Evolutionary conservation across 2,888 invertebrate species (phyloP), one percentile per base, ranked within the genome.

Genomic region (Agriopis leucophaearia): DNA sequence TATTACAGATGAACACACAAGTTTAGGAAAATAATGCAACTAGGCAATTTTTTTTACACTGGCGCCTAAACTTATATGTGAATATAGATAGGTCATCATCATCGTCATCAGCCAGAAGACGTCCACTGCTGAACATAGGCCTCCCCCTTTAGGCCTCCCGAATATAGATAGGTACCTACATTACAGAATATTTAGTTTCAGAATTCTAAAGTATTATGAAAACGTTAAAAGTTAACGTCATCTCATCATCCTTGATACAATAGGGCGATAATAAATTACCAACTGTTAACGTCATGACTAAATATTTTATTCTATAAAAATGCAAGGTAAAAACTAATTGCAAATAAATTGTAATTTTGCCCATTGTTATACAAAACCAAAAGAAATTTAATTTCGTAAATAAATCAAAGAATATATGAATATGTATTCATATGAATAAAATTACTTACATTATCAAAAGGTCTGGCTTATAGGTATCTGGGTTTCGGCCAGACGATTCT

Each of bases 401-500:
- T 1, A 47, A 62, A 64, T 16, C 13, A 27, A 18, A 27, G 27
- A n/a, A 52, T 58, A 64, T 15, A 45, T n/a, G n/a, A n/a, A n/a
- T n/a, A 52, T 45, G 50, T 36, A 70, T 59, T 60, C 13, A 16
- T 10, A n/a, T 36, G 16, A 27, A 13, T n/a, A 13, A 12, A 42
- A 73, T 60, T 35, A 82, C 87, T 87, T 81, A 88, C 88, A 88
- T 88, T 69, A 78, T 81, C 48, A 63, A 62, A 63, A 38, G 16
- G 51, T 57, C 56, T 65, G 65, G 60, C 58, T 64, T 69, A 76
- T 74, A 76, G 48, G 74, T 61, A 78, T 78, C 74, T 80, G 76
- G 74, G 77, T 79, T 82, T 75, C 73, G 71, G 70, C 79, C 84
- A 85, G 86, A 82, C 82, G 78, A 81, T 83, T 82, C 80, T 83